phyloP scores from a whole-genome alignment of 2,888 invertebrate species.

The Taenaris catops region DNA sequence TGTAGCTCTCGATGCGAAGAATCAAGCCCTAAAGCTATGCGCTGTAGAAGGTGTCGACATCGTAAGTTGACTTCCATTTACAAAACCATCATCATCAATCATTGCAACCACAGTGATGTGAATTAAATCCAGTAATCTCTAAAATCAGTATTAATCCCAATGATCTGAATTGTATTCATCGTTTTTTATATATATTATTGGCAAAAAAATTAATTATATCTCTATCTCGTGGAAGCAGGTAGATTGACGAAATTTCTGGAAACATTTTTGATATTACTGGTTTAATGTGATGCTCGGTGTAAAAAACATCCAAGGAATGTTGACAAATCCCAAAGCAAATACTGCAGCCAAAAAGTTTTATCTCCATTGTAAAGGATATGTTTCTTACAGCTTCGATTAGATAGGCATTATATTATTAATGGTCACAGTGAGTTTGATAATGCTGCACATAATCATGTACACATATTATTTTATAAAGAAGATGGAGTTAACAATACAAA shows the following conservation, averaged over 20 bases:
- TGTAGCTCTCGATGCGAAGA: conserved; percentile 98
- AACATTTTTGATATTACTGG: conserved; percentile 12
- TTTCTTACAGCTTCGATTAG: conserved; percentile 1
- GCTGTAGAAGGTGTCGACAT: conserved; percentile 97
- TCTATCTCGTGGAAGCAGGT: too few species aligned
- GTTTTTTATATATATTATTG: too few species aligned
- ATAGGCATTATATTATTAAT: not conserved
- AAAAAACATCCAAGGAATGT: not conserved
- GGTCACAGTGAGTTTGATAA: conserved; percentile 2
- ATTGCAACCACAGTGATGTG: conserved; percentile 12
- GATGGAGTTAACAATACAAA: not conserved
- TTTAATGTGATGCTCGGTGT: conserved; percentile 13
- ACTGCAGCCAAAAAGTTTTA: not conserved
- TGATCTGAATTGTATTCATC: too few species aligned
- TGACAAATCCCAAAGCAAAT: not conserved
- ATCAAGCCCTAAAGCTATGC: conserved; percentile 97
- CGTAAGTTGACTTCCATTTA: conserved; percentile 78
- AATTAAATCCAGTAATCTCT: conserved; percentile 4
- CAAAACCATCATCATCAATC: conserved; percentile 15
- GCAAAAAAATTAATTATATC: too few species aligned
- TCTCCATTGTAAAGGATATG: conserved; percentile 1
- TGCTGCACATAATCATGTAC: conserved; percentile 7
- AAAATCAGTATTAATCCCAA: not conserved
- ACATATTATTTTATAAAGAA: conserved; percentile 3
- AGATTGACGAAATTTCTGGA: too few species aligned